A percentile compares a stretch with the other conserved stretches of the same genome.
These are phyloP conservation scores for Eubasilissa splendida DNA, from an alignment of 2,888 invertebrate species.

Conservation along the genomic window DNA sequence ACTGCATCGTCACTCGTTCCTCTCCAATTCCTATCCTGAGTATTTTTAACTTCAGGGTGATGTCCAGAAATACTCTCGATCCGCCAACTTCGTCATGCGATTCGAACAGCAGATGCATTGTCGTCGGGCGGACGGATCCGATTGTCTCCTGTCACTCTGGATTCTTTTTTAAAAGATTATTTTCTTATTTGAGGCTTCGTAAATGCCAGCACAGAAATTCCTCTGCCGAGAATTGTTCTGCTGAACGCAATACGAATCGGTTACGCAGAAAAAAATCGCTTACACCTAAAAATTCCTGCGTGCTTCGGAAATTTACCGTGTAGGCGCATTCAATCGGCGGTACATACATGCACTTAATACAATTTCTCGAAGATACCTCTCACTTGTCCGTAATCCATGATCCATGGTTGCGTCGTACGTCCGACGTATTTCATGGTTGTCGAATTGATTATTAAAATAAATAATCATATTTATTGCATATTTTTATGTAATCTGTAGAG, in stretches of 20 bases:
- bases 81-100: background rate
- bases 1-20: too few species aligned
- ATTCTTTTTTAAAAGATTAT: constrained; percentile 15
- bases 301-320: background rate
- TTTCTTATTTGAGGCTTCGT: constrained; percentile 21
- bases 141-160: constrained; percentile 7
- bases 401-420: too few species aligned
- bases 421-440: too few species aligned
- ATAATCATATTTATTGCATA: too few species aligned
- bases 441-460: too few species aligned
- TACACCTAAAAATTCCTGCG: background rate
- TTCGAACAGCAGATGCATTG: constrained; percentile 1
- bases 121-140: constrained; percentile 3
- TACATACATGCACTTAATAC: too few species aligned
- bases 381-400: too few species aligned
- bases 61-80: too few species aligned
- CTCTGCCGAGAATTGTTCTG: constrained; percentile 2
- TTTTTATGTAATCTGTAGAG: too few species aligned
- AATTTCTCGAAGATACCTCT: too few species aligned
- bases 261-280: constrained; percentile 21
- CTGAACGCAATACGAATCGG: constrained; percentile 17
- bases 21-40: too few species aligned
- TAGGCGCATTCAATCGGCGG: background rate
- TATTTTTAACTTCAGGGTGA: too few species aligned
- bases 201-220: constrained; percentile 29